Evolutionary conservation across 2,888 invertebrate genomes (phyloP), one percentile per base, ranked within the genome.

Genomic region (Brachynemurus nebulosus): DNA sequence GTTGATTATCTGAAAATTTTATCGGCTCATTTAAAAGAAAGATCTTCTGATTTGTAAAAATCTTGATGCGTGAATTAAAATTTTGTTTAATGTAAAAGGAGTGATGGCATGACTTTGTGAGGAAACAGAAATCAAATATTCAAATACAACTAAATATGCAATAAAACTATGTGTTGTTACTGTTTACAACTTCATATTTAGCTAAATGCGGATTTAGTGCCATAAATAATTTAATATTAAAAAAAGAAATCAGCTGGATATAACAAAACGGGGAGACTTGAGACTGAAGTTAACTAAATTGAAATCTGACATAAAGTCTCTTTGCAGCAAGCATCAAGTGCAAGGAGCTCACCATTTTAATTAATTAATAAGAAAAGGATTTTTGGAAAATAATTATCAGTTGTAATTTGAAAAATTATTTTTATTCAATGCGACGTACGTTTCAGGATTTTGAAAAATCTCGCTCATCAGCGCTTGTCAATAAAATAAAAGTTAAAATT

Each of bases 251-350:
- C 45, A 47, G 17, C 45, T 42, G 39, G 45, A 45, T 42, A 45
- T 45, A 33, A 45, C 42, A 45, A 44, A 25, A 25, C 27, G 27
- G 27, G 27, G n/a, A 25, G 27, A 25, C 27, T 25, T 25, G 27
- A 25, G 27, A 45, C 38, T 46, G 38, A 46, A 46, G 45, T 45
- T 47, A 42, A 47, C 47, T 17, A 46, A 46, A 48, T 48, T 48
- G 39, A 45, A 49, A 44, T 48, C 48, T 41, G 46, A 48, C 23
- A 49, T 49, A 48, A 48, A 49, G 48, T 48, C 42, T 48, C 46
- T 49, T 4, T 48, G 45, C 52, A 51, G 50, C 48, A 50, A 54
- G 45, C 45, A 47, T 45, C 45, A 47, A 47, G 44, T 45, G 41
- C 47, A 47, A 45, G 40, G 42, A 20, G 45, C 45, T 47, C 41